Conservation (phyloP, 2,888 invertebrate species). For the Chirona hameri region DNA sequence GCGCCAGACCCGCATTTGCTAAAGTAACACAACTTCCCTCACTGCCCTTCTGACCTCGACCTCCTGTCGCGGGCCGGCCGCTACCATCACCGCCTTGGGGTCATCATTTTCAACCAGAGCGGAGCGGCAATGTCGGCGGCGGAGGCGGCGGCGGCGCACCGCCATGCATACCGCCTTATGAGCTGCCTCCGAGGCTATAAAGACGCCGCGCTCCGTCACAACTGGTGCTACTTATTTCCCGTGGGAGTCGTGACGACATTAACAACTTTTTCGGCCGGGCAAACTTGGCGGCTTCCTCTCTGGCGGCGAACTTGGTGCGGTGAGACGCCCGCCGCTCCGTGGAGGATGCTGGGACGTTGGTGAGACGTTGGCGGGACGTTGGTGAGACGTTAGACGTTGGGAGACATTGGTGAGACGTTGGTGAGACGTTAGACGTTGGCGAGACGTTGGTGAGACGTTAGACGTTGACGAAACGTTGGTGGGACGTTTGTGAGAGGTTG, state of each 20-base stretch:
- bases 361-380: too few species aligned
- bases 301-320: neutral
- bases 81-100: neutral
- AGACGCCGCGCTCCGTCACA: neutral
- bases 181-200: neutral
- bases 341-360: too few species aligned
- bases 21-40: neutral
- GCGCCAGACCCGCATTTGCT: neutral
- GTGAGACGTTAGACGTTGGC: too few species aligned
- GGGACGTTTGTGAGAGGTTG: too few species aligned
- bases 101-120: neutral
- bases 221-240: neutral
- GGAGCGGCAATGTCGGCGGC: neutral
- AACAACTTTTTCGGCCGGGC: neutral
- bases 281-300: neutral
- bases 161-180: neutral
- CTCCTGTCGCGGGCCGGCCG: neutral
- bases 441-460: too few species aligned
- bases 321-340: neutral
- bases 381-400: too few species aligned
- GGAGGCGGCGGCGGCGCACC: neutral
- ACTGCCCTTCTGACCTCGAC: neutral
- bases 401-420: too few species aligned
- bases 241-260: conserved; percentile 1
- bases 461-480: too few species aligned